Base-by-base conservation (phyloP, 2,113 vertebrate genomes). In the Rhinogobius similis region DNA sequence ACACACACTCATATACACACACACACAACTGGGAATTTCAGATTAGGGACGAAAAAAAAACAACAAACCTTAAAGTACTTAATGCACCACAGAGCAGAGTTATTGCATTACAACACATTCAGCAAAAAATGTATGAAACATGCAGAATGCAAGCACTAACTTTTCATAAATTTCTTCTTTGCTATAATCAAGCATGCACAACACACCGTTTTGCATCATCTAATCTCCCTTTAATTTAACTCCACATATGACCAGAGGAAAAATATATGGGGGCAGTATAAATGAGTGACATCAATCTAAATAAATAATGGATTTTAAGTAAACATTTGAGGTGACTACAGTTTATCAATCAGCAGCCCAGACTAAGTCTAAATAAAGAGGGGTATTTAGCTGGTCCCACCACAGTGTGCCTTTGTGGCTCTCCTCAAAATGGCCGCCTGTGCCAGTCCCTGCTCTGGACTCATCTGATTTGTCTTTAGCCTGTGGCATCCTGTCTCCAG, bases 321-420 rank as follows among this genome's bases (percentile, higher is more conserved):
- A n/a, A n/a, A n/a, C n/a, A n/a, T n/a, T n/a, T n/a, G n/a, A 61
- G 81, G 75, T 83, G 84, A 77, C 78, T 77, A 68, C 72, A 72
- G 77, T 86, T 85, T 87, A 82, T 91, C 63, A 87, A 88, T 85
- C 86, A 83, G 89, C 80, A 89, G 84, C 89, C 84, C 79, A 79
- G 87, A 82, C 82, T 69, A 70, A 78, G 63, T 86, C 83, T 84
- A 87, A 86, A 90, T 81, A 91, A 85, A 90, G 80, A 78, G 84
- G 72, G 77, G 76, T 83, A 82, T 85, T 90, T 89, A 88, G 84
- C 72, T 52, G 66, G 23, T 55, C 72, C 68, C 67, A 79, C 75
- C 85, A 92, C 90, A 92, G 79, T 84, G 89, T 81, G 77, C 79
- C 87, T 86, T 87, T 92, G 88, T 90, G 77, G 68, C 71, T 50